Evolutionary conservation across 2,113 vertebrate genomes (phyloP).

Genomic region (Triplophysa siluroides): DNA sequence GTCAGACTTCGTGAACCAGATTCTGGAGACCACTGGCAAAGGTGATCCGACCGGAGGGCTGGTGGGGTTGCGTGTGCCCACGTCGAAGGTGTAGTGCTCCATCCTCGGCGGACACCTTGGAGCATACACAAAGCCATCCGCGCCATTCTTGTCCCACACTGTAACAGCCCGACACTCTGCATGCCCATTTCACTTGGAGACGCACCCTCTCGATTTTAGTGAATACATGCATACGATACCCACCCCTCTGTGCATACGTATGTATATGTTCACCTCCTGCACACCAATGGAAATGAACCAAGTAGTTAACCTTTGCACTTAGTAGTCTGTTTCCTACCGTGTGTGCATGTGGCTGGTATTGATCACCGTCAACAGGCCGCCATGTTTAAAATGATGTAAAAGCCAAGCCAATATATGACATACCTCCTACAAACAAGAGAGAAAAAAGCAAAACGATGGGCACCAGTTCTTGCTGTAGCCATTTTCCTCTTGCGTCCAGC

Average conservation of each 20-base stretch:
- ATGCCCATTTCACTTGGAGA: constrained; percentile 84
- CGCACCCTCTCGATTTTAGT: constrained; percentile 69
- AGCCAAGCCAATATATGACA: constrained; percentile 58
- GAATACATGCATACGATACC: constrained; percentile 66
- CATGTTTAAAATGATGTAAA: constrained; percentile 50
- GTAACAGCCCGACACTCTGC: constrained; percentile 89
- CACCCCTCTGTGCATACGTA: constrained; percentile 57
- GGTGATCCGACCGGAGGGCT: constrained; percentile 96
- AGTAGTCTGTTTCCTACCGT: constrained; percentile 56
- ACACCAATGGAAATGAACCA: constrained; percentile 50
- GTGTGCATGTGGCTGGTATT: constrained; percentile 58
- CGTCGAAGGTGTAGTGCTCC: constrained; percentile 84
- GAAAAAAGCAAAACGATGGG: constrained; percentile 35
- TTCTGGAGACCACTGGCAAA: constrained; percentile 93
- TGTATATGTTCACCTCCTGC: constrained; percentile 57
- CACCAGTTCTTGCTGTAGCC: constrained; percentile 55
- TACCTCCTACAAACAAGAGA: constrained; percentile 42
- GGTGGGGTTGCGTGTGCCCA: constrained; percentile 90
- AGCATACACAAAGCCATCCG: constrained; percentile 48
- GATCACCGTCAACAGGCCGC: constrained; percentile 48
- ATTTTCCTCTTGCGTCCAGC: constrained; percentile 48
- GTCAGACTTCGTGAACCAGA: constrained; percentile 98
- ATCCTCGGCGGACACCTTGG: not conserved
- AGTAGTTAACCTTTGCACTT: constrained; percentile 56
- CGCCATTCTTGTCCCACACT: constrained; percentile 67